Evolutionary conservation across 1,140 invertebrate species (phyloP), one percentile per base, ranked within the genome.

Genomic region (Lucilia sericata): DNA sequence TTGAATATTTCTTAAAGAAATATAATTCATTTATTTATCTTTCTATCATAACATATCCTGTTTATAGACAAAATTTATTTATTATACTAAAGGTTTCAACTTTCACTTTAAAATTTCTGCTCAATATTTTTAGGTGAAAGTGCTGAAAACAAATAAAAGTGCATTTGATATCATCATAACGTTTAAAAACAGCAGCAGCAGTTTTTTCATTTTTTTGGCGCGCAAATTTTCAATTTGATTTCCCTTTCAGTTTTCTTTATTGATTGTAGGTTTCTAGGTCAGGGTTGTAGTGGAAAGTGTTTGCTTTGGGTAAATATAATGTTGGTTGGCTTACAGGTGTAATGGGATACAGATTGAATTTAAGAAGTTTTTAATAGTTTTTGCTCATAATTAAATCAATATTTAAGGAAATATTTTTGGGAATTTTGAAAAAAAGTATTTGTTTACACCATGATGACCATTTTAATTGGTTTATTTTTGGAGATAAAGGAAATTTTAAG

Each of bases 231-330:
- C 55, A 60, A n/a, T 60, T 70, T 70, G 0, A 70, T 21, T 70
- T 70, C 9, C n/a, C 8, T 12, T 60, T 17, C 7, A n/a, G 55
- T 17, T 60, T 60, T 60, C 8, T 70, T 70, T 25, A 70, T 70
- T 70, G 19, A 21, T 60, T 70, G 19, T 70, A n/a, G 65, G 65
- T 70, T 70, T 70, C 4, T 70, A 70, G 65, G 65, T 70, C 65
- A 70, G 65, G 65, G 65, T 70, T 70, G 19, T 21, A 10, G 5
- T 60, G 12, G 2, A 21, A 19, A 21, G 7, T 70, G 19, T 70
- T 19, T 70, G 19, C 65, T 21, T n/a, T 70, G 21, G n/a, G 9
- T 9, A 21, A 21, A 21, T 12, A 21, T 21, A 21, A 70, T 60
- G 65, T 2, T n/a, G 19, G 21, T 10, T 60, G 25, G 25, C 25